Percentiles rank a stretch among this genome's conserved stretches.
Evolutionary conservation across 2,113 vertebrate genomes (phyloP).

Genomic region (Synodontis membranacea): DNA sequence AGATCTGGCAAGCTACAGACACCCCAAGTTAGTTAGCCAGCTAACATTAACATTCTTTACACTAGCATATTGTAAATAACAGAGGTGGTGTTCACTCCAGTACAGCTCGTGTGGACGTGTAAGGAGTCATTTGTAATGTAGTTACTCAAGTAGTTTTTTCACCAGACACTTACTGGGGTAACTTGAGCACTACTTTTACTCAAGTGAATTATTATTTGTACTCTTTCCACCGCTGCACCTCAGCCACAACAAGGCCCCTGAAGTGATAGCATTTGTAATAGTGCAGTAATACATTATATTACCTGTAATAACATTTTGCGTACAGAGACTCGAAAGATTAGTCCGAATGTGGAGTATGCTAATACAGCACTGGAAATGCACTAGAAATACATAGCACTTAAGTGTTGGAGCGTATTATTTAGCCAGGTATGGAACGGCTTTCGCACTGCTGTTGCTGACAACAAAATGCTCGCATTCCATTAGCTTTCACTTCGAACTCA

Average conservation of each 20-base stretch:
- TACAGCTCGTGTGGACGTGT: not conserved
- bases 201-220: constrained; percentile 1
- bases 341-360: not conserved
- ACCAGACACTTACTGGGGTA: not conserved
- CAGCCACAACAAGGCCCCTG: not conserved
- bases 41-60: not conserved
- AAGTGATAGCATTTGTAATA: not conserved
- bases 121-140: not conserved
- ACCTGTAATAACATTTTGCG: not conserved
- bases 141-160: constrained; percentile 20
- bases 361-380: not conserved
- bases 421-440: constrained; percentile 10
- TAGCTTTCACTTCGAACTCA: constrained; percentile 25
- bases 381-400: not conserved
- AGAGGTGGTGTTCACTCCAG: not conserved
- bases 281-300: constrained; percentile 5
- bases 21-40: not conserved
- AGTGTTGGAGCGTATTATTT: not conserved
- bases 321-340: not conserved
- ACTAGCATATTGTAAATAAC: not conserved
- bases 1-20: not conserved
- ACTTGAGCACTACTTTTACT: constrained; percentile 13
- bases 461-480: constrained; percentile 32
- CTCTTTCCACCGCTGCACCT: not conserved
- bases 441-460: constrained; percentile 23